Evolutionary conservation across 2,113 vertebrate genomes (phyloP), one percentile per base, ranked within the genome.

Genomic region (Barnardius zonarius): DNA sequence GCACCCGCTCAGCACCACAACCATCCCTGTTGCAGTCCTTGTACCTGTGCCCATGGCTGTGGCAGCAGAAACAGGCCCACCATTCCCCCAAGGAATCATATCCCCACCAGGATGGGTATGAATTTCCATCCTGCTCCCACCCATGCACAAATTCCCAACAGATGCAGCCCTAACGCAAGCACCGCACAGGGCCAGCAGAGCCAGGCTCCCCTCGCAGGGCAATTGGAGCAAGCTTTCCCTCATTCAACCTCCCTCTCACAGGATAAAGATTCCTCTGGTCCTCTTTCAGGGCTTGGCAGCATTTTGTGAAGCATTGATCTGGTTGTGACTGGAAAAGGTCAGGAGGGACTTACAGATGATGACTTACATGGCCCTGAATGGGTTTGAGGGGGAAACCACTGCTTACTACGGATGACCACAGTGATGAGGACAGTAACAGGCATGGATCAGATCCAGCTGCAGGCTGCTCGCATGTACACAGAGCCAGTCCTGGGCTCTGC

Each of bases 31-130:
- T 25, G 31, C 68, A 5, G 7, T 66, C 57, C 27, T 48, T 2
- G 0, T 63, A 44, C n/a, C 4, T 7, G 13, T 23, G 57, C 70
- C 43, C 75, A 2, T 6, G 1, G 39, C 41, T 5, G 10, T 22
- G 27, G 27, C 4, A 4, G 39, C 72, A 70, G 64, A 25, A 30
- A 16, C 3, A 1, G 13, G 9, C 46, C 37, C 4, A 1, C 37
- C 16, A 0, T 28, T 75, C 30, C 62, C 37, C 0, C 3, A 5
- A 19, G 16, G 12, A 6, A 25, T 5, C 1, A 0, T 55, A 9
- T 37, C 7, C 46, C 57, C 2, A 0, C 2, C 27, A 8, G 59
- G 43, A 49, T 0, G 5, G n/a, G 1, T 0, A 5, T 6, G 28
- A 75, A 37, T 51, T 66, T 17, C 83, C 90, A 55, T 17, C 55